These are phyloP conservation scores for Paradoxurus hermaphroditus DNA, from an alignment of 2,113 vertebrate species.

Conservation along the genomic window DNA sequence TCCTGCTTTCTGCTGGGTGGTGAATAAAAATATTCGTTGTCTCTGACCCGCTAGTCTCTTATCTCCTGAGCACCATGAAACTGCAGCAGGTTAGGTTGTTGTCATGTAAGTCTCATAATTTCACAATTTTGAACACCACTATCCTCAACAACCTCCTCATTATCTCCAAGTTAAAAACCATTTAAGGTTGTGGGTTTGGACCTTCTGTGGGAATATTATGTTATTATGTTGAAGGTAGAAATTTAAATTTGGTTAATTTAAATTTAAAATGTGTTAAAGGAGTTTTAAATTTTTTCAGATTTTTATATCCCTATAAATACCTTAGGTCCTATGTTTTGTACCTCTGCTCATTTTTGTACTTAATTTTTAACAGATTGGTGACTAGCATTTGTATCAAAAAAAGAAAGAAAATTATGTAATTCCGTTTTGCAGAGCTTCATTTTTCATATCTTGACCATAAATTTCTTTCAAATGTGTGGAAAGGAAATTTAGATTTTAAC, in stretches of 20 bases:
- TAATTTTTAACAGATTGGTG: conserved; percentile 17
- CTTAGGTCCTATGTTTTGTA: not conserved
- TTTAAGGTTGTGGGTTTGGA: not conserved
- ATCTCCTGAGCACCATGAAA: not conserved
- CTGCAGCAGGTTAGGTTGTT: not conserved
- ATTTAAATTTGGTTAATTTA: not conserved
- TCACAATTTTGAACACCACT: not conserved
- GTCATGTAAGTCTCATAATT: not conserved
- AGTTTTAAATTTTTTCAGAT: not conserved
- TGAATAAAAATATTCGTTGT: no score
- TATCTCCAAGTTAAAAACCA: not conserved
- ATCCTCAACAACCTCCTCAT: not conserved
- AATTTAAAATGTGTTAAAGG: not conserved
- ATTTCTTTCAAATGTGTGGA: not conserved
- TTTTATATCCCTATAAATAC: not conserved
- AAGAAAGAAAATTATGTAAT: conserved; percentile 8
- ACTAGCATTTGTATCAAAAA: not conserved
- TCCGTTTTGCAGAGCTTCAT: not conserved
- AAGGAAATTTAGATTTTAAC: not conserved
- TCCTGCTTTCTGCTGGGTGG: not conserved
- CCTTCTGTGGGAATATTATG: not conserved
- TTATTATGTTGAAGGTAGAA: not conserved
- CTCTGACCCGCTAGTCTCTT: no score
- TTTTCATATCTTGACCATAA: not conserved
- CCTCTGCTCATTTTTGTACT: not conserved